phyloP scores from a whole-genome alignment of 2,113 vertebrate species.

The Romanogobio albipinnatus region DNA sequence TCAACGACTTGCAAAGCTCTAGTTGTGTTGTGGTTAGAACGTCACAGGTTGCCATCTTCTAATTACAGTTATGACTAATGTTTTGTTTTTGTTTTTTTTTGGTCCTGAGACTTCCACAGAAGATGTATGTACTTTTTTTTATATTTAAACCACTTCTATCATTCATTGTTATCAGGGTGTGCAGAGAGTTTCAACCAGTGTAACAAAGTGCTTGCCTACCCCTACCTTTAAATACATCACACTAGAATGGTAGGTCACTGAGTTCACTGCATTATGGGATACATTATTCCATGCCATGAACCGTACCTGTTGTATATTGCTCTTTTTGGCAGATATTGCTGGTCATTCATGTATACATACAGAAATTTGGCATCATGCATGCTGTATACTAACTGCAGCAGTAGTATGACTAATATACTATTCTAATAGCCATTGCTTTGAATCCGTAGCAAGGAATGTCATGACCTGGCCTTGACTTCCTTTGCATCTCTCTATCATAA shows the following conservation, averaged over 20 bases:
- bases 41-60: too few relatives aligned
- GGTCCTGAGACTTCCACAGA: too few relatives aligned
- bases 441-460: neutral
- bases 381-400: neutral
- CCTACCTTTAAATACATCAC: neutral
- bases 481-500: neutral
- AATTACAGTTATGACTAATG: too few relatives aligned
- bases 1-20: too few relatives aligned
- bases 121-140: too few relatives aligned
- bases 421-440: neutral
- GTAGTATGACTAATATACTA: neutral
- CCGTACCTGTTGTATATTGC: neutral
- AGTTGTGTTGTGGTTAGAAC: too few relatives aligned
- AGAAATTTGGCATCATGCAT: neutral
- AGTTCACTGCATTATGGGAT: neutral
- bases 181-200: too few relatives aligned
- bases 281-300: neutral
- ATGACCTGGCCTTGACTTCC: constrained; percentile 26
- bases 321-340: neutral
- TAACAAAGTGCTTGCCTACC: too few relatives aligned
- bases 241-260: neutral
- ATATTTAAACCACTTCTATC: too few relatives aligned
- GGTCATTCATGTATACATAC: neutral
- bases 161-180: too few relatives aligned
- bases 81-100: too few relatives aligned